Evolutionary conservation across 2,113 vertebrate species (phyloP), one percentile per base, ranked within the genome.

Genomic region (Chlorodrepanis virens): DNA sequence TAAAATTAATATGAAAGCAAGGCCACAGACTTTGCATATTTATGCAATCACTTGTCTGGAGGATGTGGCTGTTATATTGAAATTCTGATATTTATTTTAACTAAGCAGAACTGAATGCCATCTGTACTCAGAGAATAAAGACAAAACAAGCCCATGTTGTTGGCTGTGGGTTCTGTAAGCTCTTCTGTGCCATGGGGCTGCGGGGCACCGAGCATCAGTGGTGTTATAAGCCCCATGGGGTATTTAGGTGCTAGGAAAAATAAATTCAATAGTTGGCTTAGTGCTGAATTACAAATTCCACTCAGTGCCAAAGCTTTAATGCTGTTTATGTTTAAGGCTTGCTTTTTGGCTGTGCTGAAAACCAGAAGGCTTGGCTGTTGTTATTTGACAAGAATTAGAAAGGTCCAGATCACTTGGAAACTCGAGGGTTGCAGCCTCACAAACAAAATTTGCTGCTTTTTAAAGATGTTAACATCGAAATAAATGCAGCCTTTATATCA

Each of bases 81-180:
- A 82, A 69, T 75, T 83, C 78, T 80, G 78, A 10, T 91, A 85
- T 88, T 91, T 95, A 93, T 95, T 97, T 97, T 91, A 95, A 94
- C 63, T 88, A 57, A 87, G 57, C 70, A 96, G 81, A 91, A 85
- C 63, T 67, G 89, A 85, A 83, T 2, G 12, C 89, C 87, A 95
- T 95, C 91, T 93, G 91, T 31, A 72, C n/a, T 17, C 29, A 65
- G 65, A 72, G 69, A 95, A 96, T 72, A 61, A 87, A 95, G 74
- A 68, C 70, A 91, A 96, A 94, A 91, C 78, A 96, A 90, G 83
- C 37, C 70, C 49, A 28, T 45, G 49, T 42, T 76, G n/a, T 88
- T 83, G 75, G 59, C 70, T 90, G 47, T 74, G 81, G 37, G 25
- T 63, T 63, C 72, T 80, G 42, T 18, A 57, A 53, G 29, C 20